A percentile compares a stretch with the other conserved stretches of the same genome.
Conservation (phyloP, 1,140 invertebrate species). For the Phortica variegata region DNA sequence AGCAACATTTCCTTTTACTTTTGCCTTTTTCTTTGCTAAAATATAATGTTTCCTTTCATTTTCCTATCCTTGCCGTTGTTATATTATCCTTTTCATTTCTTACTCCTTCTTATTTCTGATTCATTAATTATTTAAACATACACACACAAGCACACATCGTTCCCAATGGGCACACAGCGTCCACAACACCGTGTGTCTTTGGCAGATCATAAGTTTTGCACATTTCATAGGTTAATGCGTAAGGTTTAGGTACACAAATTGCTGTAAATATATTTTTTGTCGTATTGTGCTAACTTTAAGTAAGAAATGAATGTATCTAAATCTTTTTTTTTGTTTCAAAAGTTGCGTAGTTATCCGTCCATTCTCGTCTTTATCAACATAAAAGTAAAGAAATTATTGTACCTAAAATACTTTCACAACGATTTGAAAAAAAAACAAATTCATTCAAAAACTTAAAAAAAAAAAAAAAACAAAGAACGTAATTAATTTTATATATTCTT, state of each 20-base stretch:
- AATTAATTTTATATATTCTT: slow-evolving; percentile 48
- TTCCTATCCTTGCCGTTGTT: too few relatives aligned
- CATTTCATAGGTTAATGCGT: slow-evolving; percentile 39
- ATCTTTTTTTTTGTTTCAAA: slow-evolving; percentile 11
- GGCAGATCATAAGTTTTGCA: slow-evolving; percentile 34
- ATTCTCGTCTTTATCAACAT: slow-evolving; percentile 26
- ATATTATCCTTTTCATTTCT: too few relatives aligned
- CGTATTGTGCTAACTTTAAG: slow-evolving; percentile 1
- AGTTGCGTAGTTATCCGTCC: slow-evolving; percentile 14
- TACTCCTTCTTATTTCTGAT: too few relatives aligned
- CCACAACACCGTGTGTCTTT: not conserved
- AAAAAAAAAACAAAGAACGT: slow-evolving; percentile 17
- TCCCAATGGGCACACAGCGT: slow-evolving; percentile 6
- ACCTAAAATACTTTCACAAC: slow-evolving; percentile 10
- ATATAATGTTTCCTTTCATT: too few relatives aligned
- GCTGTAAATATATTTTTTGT: slow-evolving; percentile 48
- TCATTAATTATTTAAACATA: slow-evolving; percentile 54
- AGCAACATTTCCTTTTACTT: not conserved
- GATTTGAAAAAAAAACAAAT: slow-evolving; percentile 8
- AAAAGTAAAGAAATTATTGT: too few relatives aligned
- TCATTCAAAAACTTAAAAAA: not conserved
- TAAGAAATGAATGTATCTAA: slow-evolving; percentile 16
- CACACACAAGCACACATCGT: slow-evolving; percentile 13
- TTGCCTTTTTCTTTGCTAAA: slow-evolving; percentile 13
- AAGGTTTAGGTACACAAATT: slow-evolving; percentile 50